Percentiles rank a stretch among this genome's conserved stretches.
These are phyloP conservation scores for Bubo scandiacus DNA, from an alignment of 2,113 vertebrate species.

Conservation along the genomic window DNA sequence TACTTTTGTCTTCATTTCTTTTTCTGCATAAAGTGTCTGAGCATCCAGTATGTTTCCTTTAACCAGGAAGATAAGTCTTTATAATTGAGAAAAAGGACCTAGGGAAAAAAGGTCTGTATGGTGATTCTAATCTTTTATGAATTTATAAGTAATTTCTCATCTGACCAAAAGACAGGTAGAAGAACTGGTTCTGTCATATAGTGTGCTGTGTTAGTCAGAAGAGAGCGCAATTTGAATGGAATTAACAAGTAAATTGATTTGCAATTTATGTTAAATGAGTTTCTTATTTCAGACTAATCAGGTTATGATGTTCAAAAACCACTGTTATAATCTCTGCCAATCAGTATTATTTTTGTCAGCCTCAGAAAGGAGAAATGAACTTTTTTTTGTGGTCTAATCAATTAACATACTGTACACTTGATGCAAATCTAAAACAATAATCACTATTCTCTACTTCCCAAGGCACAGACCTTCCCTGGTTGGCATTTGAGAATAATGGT, in stretches of 20 bases:
- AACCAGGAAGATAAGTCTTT: background rate
- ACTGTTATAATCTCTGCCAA: background rate
- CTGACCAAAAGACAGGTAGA: background rate
- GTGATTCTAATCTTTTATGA: background rate
- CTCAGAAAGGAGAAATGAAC: background rate
- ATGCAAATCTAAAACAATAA: background rate
- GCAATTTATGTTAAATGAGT: background rate
- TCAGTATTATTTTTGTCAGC: background rate
- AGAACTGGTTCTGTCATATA: background rate
- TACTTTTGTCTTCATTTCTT: background rate
- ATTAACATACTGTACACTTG: background rate
- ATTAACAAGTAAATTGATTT: constrained; percentile 13
- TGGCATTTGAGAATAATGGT: background rate
- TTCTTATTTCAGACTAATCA: background rate
- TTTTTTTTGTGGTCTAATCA: background rate
- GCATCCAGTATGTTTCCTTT: background rate
- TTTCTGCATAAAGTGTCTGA: background rate
- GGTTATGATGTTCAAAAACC: background rate
- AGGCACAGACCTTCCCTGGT: background rate
- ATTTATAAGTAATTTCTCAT: background rate
- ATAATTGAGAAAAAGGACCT: background rate
- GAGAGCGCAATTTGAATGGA: background rate
- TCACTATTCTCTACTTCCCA: background rate
- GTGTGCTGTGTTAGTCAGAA: background rate
- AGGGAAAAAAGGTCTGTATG: background rate